A percentile compares a stretch with the other conserved stretches of the same genome.
These are phyloP conservation scores for Mirounga angustirostris DNA, from an alignment of 2,113 vertebrate species.

Conservation along the genomic window DNA sequence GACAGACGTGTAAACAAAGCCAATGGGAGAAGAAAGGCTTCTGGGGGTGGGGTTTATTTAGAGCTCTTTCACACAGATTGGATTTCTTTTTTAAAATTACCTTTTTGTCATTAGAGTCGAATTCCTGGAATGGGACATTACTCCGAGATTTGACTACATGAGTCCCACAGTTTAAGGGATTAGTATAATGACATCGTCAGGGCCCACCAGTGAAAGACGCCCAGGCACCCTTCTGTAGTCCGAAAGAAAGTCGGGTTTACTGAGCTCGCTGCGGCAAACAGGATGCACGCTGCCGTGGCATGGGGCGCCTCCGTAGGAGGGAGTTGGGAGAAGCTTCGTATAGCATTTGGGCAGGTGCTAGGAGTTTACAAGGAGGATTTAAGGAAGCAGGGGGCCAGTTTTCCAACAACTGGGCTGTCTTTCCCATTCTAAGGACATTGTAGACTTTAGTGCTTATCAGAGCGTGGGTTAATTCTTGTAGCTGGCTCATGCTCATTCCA, in stretches of 20 bases:
- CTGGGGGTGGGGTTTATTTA: not conserved
- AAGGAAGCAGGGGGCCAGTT: not conserved
- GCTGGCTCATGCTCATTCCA: not conserved
- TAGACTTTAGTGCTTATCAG: not conserved
- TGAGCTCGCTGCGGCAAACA: not conserved
- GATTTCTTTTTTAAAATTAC: not conserved
- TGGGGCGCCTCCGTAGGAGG: not conserved
- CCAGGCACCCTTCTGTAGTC: not conserved
- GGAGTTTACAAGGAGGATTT: not conserved
- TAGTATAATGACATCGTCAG: not conserved
- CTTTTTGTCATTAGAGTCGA: not conserved
- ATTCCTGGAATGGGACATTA: not conserved
- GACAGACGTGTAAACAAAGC: not conserved
- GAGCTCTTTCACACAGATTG: not conserved
- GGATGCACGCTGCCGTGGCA: not conserved
- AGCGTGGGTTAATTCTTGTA: not conserved
- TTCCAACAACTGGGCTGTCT: not conserved
- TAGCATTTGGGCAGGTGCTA: not conserved
- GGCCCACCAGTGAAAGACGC: not conserved
- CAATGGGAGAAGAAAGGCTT: not conserved
- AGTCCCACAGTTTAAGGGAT: not conserved
- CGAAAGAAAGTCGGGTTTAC: not conserved
- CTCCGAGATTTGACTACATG: not conserved
- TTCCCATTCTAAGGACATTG: not conserved
- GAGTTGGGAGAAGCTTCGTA: not conserved